phyloP scores from a whole-genome alignment of 2,888 invertebrate genomes.

The Strigamia crassipes region DNA sequence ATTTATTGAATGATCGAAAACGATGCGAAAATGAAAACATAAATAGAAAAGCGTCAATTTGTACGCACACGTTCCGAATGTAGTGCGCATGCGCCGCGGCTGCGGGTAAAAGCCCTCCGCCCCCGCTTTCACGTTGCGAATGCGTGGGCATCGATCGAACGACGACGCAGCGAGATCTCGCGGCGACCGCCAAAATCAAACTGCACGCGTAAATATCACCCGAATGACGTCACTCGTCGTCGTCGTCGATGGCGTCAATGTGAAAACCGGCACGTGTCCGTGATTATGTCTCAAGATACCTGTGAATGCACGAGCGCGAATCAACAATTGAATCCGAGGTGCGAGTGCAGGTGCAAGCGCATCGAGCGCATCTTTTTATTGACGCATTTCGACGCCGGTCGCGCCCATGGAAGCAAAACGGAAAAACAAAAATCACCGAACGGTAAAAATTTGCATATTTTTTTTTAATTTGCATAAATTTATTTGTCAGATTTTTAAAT shows the following conservation, averaged over 20 bases:
- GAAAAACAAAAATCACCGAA: too few relatives aligned
- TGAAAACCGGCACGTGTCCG: not conserved
- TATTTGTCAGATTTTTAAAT: too few relatives aligned
- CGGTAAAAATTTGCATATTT: too few relatives aligned
- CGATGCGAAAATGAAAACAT: not conserved
- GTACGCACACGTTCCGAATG: not conserved
- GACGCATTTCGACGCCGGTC: too few relatives aligned
- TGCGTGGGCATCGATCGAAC: not conserved
- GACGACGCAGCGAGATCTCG: not conserved
- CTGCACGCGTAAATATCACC: not conserved
- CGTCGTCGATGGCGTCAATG: not conserved
- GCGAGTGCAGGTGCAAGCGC: too few relatives aligned
- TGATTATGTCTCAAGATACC: too few relatives aligned
- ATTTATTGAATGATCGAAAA: not conserved
- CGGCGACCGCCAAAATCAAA: not conserved
- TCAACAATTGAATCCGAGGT: too few relatives aligned
- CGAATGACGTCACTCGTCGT: not conserved
- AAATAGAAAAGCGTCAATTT: not conserved
- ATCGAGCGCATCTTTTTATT: too few relatives aligned
- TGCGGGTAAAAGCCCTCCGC: slow-evolving; percentile 32
- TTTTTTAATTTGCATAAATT: too few relatives aligned
- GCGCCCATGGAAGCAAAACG: too few relatives aligned
- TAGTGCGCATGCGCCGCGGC: not conserved
- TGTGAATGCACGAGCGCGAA: too few relatives aligned
- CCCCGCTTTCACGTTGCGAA: not conserved